Conservation (phyloP, 2,888 invertebrate genomes). For the Bimastos eiseni region DNA sequence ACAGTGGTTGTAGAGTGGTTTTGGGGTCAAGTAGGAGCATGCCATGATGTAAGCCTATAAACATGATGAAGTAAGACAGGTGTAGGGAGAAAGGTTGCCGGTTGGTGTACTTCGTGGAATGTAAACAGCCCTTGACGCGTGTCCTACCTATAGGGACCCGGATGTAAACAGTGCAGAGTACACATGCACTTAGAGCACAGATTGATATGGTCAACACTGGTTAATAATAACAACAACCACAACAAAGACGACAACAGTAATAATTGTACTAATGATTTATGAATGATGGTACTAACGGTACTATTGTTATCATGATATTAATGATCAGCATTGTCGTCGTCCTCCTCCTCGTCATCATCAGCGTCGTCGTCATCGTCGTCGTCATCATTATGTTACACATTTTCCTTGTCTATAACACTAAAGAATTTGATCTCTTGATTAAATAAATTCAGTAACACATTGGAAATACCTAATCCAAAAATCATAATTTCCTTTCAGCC, state of each 20-base stretch:
- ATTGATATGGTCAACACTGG: background rate
- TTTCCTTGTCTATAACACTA: too few species aligned
- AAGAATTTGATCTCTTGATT: too few species aligned
- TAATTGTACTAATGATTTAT: too few species aligned
- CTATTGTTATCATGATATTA: slow-evolving; percentile 16
- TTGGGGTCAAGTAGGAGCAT: background rate
- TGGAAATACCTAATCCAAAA: too few species aligned
- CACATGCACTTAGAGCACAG: background rate
- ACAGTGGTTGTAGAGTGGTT: background rate
- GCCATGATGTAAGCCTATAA: background rate
- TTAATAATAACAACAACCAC: background rate
- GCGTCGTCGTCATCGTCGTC: too few species aligned
- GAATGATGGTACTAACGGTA: background rate
- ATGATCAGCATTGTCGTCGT: slow-evolving; percentile 13
- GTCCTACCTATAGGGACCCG: background rate
- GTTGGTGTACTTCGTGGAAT: background rate
- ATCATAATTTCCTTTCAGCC: background rate
- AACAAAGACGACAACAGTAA: background rate
- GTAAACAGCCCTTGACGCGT: background rate
- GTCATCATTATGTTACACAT: background rate
- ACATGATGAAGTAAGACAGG: background rate
- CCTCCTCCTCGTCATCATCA: too few species aligned
- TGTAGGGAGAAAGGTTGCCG: background rate
- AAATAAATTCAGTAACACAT: too few species aligned
- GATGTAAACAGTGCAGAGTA: background rate